Base-by-base conservation (phyloP, 2,888 invertebrate genomes). In the Xestia rhomboidea region DNA sequence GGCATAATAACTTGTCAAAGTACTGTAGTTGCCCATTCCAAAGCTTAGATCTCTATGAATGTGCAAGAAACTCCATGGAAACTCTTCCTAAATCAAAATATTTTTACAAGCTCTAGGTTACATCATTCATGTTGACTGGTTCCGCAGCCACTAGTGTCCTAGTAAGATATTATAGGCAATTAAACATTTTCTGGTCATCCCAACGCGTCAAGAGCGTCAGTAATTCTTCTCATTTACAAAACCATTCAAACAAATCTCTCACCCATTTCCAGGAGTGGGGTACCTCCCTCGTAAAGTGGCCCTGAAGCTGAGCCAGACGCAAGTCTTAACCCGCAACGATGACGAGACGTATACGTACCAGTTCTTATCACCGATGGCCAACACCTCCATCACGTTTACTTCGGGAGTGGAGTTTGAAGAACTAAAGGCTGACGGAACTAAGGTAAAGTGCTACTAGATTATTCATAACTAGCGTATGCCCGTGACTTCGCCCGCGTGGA, bases 391-490 rank as follows among this genome's bases (percentile, higher is more conserved):
- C 15, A 88, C 84, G 0, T 95, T 95, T 79, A 90, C 78, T 0
- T 89, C 92, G 0, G 96, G 93, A 0, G 92, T 91, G 3, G 94
- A 95, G 84, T 95, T 95, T 57, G 93, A 92, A 1, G 95, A 96
- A 76, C 87, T 86, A 0, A 94, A 93, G 76, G 93, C 95, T 0
- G 95, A 94, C 83, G 95, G 95, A 0, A 83, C 86, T 2, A 93
- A 92, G 92, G 96, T 96, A 87, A 49, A 24, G n/a, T 38, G 13
- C 18, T 18, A 6, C 8, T 24, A 18, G 6, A 27, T 1, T n/a
- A 18, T 38, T 71, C 11, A 27, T 57, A 8, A 60, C 1, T 15
- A n/a, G n/a, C 5, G 15, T 30, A 30, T 60, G 27, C n/a, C n/a
- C n/a, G n/a, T n/a, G n/a, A n/a, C n/a, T n/a, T n/a, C n/a, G n/a